Conservation (phyloP, 2,113 vertebrate genomes). For the Tretioscincus oriximinensis region DNA sequence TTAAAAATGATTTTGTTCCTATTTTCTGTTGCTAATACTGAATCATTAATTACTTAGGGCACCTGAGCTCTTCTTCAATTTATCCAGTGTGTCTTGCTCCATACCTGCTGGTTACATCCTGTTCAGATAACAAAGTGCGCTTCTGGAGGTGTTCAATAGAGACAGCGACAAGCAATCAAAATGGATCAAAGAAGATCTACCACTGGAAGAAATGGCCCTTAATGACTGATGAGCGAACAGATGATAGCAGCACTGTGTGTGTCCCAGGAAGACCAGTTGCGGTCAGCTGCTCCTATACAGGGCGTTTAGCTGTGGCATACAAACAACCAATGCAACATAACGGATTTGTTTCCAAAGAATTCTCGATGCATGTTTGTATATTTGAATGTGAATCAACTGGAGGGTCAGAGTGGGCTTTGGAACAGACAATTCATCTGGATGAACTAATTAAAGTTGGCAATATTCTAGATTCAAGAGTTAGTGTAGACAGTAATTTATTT, state of each 20-base stretch:
- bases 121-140: conserved; percentile 91
- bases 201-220: conserved; percentile 92
- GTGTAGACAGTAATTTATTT: conserved; percentile 97
- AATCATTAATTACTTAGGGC: conserved; percentile 76
- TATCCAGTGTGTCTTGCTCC: conserved; percentile 98
- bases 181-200: conserved; percentile 73
- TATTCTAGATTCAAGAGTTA: conserved; percentile 89
- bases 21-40: not conserved
- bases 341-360: conserved; percentile 82
- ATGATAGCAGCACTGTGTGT: conserved; percentile 89
- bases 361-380: conserved; percentile 98
- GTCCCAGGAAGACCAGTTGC: conserved; percentile 91
- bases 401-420: conserved; percentile 96
- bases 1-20: not conserved
- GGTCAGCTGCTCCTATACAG: conserved; percentile 96
- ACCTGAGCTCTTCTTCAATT: conserved; percentile 97
- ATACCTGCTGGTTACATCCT: conserved; percentile 95
- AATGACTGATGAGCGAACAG: conserved; percentile 91
- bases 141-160: conserved; percentile 95
- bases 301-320: conserved; percentile 92
- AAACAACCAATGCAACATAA: conserved; percentile 83
- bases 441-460: conserved; percentile 86
- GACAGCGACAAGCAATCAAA: conserved; percentile 50
- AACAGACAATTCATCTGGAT: conserved; percentile 94
- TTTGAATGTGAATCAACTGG: conserved; percentile 98